Evolutionary conservation across 2,797 vertebrate species (phyloP).

Genomic region (Macrochelys suwanniensis): DNA sequence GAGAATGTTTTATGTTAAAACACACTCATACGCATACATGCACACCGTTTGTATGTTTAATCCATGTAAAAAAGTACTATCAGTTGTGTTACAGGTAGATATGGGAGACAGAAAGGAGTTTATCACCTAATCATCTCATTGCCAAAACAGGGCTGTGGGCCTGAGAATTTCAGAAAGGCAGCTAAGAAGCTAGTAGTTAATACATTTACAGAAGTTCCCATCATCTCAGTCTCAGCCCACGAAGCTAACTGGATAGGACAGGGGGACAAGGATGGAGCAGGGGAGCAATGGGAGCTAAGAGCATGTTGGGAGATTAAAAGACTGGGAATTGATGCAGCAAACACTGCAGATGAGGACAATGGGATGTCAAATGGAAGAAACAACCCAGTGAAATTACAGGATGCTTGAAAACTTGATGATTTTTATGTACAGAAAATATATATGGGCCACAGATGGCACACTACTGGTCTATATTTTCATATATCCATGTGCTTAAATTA

Average conservation of each 20-base stretch:
- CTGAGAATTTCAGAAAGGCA: constrained; percentile 9
- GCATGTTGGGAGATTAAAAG: background rate
- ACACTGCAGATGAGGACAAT: background rate
- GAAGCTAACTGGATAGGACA: background rate
- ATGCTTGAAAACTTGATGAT: background rate
- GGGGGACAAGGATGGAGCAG: background rate
- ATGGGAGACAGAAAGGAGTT: background rate
- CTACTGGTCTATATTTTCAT: background rate
- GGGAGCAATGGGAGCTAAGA: background rate
- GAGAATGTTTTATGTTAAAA: background rate
- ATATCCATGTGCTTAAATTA: background rate
- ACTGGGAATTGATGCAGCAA: background rate
- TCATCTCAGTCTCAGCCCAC: background rate
- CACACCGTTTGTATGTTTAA: too few relatives aligned
- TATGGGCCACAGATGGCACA: background rate
- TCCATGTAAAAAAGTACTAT: too few relatives aligned
- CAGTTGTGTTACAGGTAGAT: background rate
- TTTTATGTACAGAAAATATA: background rate
- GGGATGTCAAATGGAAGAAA: background rate
- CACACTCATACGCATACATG: fast-evolving
- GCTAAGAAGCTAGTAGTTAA: background rate
- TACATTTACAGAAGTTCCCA: background rate
- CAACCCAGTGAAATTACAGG: background rate
- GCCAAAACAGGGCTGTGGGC: background rate
- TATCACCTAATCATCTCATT: background rate